phyloP scores from a whole-genome alignment of 2,888 invertebrate genomes.

The Pyrocoelia pectoralis region DNA sequence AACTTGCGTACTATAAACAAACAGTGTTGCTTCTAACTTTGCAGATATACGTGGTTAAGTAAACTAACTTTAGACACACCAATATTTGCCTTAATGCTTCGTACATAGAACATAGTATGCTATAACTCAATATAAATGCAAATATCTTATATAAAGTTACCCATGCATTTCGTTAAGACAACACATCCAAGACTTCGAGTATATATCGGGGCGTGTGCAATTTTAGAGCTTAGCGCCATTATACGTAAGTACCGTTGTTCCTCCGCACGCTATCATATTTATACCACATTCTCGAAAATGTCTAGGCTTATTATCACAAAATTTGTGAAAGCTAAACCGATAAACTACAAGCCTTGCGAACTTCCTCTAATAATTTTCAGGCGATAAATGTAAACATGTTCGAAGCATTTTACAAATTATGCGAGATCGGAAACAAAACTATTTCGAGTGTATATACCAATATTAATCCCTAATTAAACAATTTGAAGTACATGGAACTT shows the following conservation, averaged over 20 bases:
- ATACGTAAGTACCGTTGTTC: constrained; percentile 15
- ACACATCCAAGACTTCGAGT: constrained; percentile 52
- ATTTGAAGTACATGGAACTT: too few species aligned
- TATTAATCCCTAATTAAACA: too few species aligned
- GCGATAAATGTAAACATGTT: too few species aligned
- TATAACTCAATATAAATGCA: constrained; percentile 62
- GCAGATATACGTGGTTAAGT: constrained; percentile 57
- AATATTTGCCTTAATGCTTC: constrained; percentile 58
- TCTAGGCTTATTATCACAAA: constrained; percentile 38
- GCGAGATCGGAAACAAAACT: too few species aligned
- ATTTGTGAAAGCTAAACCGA: constrained; percentile 35
- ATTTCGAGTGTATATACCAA: too few species aligned
- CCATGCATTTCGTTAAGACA: constrained; percentile 59
- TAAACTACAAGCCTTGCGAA: constrained; percentile 22
- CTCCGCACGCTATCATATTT: constrained; percentile 20
- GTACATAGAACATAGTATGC: constrained; percentile 51
- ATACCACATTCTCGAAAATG: constrained; percentile 33
- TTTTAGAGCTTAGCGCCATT: constrained; percentile 12
- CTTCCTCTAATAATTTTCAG: constrained; percentile 20
- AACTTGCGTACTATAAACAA: constrained; percentile 48
- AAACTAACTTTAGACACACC: constrained; percentile 58
- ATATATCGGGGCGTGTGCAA: constrained; percentile 23
- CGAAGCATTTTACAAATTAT: too few species aligned
- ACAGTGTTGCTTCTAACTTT: constrained; percentile 55
- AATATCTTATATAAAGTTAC: constrained; percentile 60